Conservation (phyloP, 2,888 invertebrate genomes). For the Arge pagana region DNA sequence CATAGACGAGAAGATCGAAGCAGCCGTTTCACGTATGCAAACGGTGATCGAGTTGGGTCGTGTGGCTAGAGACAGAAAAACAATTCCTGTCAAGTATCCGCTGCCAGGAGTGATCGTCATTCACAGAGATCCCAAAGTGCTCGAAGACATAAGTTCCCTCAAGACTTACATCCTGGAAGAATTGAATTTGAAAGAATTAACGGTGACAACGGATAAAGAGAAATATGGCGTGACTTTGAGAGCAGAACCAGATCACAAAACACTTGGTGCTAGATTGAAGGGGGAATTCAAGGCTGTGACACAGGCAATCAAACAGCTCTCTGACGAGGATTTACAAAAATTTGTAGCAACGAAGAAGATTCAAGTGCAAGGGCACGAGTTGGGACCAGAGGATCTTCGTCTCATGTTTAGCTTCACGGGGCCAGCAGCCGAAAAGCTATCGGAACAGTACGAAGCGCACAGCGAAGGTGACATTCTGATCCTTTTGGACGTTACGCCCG, state of each 20-base stretch:
- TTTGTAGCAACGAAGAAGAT: conserved; percentile 74
- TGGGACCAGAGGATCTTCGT: conserved; percentile 79
- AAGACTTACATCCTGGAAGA: conserved; percentile 89
- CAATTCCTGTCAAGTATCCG: conserved; percentile 95
- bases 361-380: conserved; percentile 73
- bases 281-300: conserved; percentile 88
- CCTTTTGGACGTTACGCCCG: conserved; percentile 85
- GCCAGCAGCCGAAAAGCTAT: conserved; percentile 64
- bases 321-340: conserved; percentile 77
- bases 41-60: conserved; percentile 92
- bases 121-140: conserved; percentile 78
- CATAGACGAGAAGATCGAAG: conserved; percentile 85
- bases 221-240: conserved; percentile 88
- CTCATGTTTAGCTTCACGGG: conserved; percentile 78
- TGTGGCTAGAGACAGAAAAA: conserved; percentile 89
- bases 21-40: conserved; percentile 92
- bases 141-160: conserved; percentile 78
- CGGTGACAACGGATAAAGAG: conserved; percentile 85
- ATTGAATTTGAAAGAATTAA: conserved; percentile 85
- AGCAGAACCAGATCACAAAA: conserved; percentile 95
- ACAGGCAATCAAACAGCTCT: conserved; percentile 77
- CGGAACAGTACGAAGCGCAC: conserved; percentile 84
- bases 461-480: conserved; percentile 89
- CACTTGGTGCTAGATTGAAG: conserved; percentile 86
- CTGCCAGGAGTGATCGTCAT: conserved; percentile 95